These are phyloP conservation scores for Cyclopterus lumpus DNA, from an alignment of 2,797 vertebrate genomes.

Conservation along the genomic window DNA sequence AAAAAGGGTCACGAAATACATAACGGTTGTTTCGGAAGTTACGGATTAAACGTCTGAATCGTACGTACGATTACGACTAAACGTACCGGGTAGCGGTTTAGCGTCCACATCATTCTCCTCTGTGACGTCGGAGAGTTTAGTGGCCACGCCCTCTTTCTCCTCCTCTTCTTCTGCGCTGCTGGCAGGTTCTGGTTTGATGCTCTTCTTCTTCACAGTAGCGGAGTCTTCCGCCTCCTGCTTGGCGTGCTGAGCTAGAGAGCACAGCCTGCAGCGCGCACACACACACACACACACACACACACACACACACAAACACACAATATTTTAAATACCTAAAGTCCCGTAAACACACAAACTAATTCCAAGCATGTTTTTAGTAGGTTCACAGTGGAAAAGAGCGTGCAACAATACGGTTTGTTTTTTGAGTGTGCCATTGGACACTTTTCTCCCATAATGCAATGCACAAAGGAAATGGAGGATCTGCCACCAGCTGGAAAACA, in stretches of 20 bases:
- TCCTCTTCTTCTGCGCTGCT: slow-evolving; percentile 44
- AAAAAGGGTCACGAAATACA: not conserved
- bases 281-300: not conserved
- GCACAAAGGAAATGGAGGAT: not conserved
- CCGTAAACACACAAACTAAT: not conserved
- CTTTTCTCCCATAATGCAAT: slow-evolving; percentile 4
- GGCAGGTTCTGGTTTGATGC: slow-evolving; percentile 56
- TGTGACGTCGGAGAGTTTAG: not conserved
- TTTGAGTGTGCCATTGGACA: not conserved
- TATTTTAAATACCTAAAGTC: not conserved
- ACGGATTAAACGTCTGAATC: not conserved
- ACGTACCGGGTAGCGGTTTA: slow-evolving; percentile 39
- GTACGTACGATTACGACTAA: fast-evolving
- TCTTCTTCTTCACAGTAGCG: slow-evolving; percentile 42
- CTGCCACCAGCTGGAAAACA: not conserved
- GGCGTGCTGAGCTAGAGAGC: slow-evolving; percentile 55
- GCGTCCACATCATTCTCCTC: slow-evolving; percentile 34
- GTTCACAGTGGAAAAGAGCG: not conserved
- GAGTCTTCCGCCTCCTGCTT: slow-evolving; percentile 58
- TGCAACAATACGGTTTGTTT: not conserved
- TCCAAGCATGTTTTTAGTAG: not conserved
- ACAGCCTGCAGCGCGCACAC: slow-evolving; percentile 40
- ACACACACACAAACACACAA: not conserved
- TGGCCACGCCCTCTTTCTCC: slow-evolving; percentile 5
- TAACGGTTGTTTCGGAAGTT: not conserved